Conservation (phyloP, 1,140 invertebrate genomes). For the Plectus sambesii region DNA sequence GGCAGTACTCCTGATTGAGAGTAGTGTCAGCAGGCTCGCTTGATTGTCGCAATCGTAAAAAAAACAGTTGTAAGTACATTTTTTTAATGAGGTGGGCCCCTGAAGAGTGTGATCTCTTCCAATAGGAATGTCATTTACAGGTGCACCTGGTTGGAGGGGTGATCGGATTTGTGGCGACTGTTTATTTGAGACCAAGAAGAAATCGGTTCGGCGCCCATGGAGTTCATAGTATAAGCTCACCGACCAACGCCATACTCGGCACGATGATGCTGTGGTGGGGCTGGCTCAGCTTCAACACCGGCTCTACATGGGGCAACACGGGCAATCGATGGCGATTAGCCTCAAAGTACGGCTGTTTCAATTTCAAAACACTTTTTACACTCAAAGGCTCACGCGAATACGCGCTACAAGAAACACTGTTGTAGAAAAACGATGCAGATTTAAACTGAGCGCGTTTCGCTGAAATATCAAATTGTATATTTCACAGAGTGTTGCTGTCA, state of each 20-base stretch:
- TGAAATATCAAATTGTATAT: too few relatives aligned
- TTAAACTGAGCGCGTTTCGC: too few relatives aligned
- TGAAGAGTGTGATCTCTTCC: too few relatives aligned
- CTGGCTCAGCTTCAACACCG: conserved; percentile 84
- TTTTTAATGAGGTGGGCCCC: too few relatives aligned
- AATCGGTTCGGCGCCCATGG: conserved; percentile 68
- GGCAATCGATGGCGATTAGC: conserved; percentile 72
- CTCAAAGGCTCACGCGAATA: too few relatives aligned
- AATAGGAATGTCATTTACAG: conserved; percentile 59
- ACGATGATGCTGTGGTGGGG: conserved; percentile 89
- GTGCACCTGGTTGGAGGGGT: conserved; percentile 74
- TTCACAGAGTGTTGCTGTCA: too few relatives aligned
- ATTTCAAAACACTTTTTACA: too few relatives aligned
- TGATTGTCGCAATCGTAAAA: too few relatives aligned
- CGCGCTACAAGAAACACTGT: too few relatives aligned
- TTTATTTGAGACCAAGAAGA: conserved; percentile 75
- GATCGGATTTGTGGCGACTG: conserved; percentile 68
- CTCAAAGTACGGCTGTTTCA: conserved; percentile 51
- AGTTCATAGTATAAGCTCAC: conserved; percentile 67
- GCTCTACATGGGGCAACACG: conserved; percentile 56
- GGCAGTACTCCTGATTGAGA: too few relatives aligned
- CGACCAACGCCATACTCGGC: conserved; percentile 78
- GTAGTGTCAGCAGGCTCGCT: too few relatives aligned
- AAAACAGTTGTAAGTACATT: conserved; percentile 1
- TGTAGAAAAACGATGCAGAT: too few relatives aligned